Percentiles rank a stretch among this genome's conserved stretches.
Conservation (phyloP, 2,888 invertebrate species). For the Coremacera marginata region DNA sequence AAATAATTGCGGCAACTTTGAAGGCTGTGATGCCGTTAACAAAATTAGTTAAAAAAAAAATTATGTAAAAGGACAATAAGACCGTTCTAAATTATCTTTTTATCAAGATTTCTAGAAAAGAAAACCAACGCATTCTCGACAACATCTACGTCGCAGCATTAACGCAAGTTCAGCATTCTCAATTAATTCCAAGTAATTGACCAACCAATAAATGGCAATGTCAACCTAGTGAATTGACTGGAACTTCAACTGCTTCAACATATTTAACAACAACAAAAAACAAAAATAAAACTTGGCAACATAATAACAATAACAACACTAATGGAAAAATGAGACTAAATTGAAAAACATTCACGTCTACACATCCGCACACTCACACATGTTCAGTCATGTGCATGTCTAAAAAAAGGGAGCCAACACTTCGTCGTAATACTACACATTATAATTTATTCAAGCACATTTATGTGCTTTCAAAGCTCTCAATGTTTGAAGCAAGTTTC, state of each 20-base stretch:
- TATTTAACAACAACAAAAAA: background rate
- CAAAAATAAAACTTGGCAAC: constrained; percentile 10
- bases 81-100: no score
- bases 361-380: background rate
- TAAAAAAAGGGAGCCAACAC: background rate
- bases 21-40: no score
- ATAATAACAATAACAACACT: constrained; percentile 3
- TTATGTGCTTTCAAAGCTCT: background rate
- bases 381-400: background rate
- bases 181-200: background rate
- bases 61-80: no score
- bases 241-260: background rate
- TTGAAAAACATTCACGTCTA: background rate
- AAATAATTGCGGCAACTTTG: no score
- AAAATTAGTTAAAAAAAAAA: no score
- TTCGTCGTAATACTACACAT: background rate
- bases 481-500: background rate
- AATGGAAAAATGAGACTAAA: background rate
- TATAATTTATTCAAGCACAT: constrained; percentile 24
- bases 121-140: no score
- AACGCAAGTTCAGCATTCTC: background rate
- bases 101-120: no score
- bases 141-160: background rate
- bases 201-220: background rate
- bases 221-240: constrained; percentile 2